Evolutionary conservation across 2,888 invertebrate species (phyloP), one percentile per base, ranked within the genome.

Genomic region (Adineta ricciae): DNA sequence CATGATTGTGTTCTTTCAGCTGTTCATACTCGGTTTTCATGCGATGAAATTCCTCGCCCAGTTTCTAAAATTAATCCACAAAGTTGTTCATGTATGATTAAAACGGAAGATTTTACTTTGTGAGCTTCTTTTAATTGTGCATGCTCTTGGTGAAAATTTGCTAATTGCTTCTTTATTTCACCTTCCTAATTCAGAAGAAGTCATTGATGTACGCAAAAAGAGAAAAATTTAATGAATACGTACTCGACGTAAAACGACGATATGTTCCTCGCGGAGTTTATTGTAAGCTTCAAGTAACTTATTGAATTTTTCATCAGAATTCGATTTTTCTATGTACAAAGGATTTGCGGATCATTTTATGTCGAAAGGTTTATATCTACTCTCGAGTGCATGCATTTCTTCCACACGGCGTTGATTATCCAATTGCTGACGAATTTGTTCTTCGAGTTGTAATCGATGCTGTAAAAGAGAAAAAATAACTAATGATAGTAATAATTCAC

Each of bases 231-330:
- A 19, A 50, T 19, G 36, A 1, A 64, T 19, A 54, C 89, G 88
- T 91, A 95, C 95, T 92, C 94, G 94, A 92, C 97, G 92, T 84
- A 97, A 93, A 86, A 97, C 92, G 87, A 93, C 92, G 84, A 99
- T 96, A 90, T 99, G 99, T 90, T 99, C 98, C 89, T 96, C 95
- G 87, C 98, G 92, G 86, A 99, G 92, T 90, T 96, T 96, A 5
- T 94, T 93, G 90, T 99, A 99, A 84, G 96, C 94, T 83, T 94
- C 94, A 92, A 97, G 97, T 90, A 99, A 92, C 91, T 97, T 98
- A 88, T 93, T 94, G 90, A 97, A 98, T 90, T 97, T 97, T 88
- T 97, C 97, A 88, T 95, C 95, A 11, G 86, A 84, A 86, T 88
- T 88, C 14, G 87, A 87, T 86, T 90, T 90, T 86, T 87, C 88